phyloP scores from a whole-genome alignment of 1,140 invertebrate genomes.

The Akabosia matsudoensis region DNA sequence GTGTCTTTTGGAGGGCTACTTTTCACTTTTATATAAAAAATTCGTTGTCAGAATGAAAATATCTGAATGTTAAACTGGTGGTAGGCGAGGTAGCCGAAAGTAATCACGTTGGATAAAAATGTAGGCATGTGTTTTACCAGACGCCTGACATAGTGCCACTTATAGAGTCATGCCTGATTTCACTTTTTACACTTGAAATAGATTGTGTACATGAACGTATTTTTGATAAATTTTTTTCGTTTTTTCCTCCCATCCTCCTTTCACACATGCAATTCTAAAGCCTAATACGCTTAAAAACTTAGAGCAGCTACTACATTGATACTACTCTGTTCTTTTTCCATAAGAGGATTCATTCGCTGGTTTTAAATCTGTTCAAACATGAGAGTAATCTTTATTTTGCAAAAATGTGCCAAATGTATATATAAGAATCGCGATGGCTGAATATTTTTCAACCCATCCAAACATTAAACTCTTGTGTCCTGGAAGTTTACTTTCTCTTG shows the following conservation, averaged over 20 bases:
- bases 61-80: background rate
- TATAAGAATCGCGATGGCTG: no score
- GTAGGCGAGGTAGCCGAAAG: no score
- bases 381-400: no score
- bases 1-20: background rate
- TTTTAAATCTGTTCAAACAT: no score
- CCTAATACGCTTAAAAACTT: no score
- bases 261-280: background rate
- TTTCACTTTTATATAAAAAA: constrained; percentile 4
- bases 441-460: no score
- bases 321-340: no score
- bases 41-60: background rate
- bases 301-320: no score
- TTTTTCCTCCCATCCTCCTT: background rate
- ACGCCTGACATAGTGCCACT: background rate
- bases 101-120: background rate
- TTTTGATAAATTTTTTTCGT: background rate
- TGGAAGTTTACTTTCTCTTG: no score
- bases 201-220: no score
- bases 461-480: no score
- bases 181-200: background rate
- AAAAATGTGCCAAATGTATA: no score
- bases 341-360: background rate
- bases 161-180: constrained; percentile 4
- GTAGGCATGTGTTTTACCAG: background rate